Evolutionary conservation across 1,140 invertebrate genomes (phyloP), one percentile per base, ranked within the genome.

Genomic region (Eubasilissa regina): DNA sequence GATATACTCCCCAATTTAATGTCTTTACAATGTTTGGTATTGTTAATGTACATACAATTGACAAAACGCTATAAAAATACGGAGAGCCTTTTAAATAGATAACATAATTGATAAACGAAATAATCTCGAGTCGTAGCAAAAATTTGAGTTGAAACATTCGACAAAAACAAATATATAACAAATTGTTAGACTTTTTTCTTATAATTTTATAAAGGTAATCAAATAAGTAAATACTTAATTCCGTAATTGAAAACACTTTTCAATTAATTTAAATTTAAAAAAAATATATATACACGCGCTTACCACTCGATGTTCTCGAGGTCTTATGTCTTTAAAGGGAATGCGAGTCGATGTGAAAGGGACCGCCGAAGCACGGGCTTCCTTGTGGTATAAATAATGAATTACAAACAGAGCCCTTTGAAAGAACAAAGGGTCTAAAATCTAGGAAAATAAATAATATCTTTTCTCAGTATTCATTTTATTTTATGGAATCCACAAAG

Each of bases 361-460:
- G n/a, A n/a, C n/a, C n/a, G 25, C 35, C 25, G 25, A 25, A 64
- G 55, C 17, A 21, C 25, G 25, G 25, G 19, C 35, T 64, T 64
- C 25, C 60, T 62, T 25, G 60, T 8, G 11, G 60, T 43, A 25
- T 64, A 64, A 64, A 64, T 64, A 64, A 64, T 64, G 60, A 64
- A 64, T 64, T 25, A 43, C 25, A 64, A 64, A 64, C 60, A 64
- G 60, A 64, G 35, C 19, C 25, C 9, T 35, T 35, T 35, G 25
- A 10, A 1, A 64, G 60, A 64, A 64, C 60, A 64, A 64, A 64
- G 60, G 60, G 35, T 58, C 55, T 58, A 11, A 15, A 58, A 58
- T 25, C 60, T 35, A 64, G 60, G 35, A 43, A 35, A 13, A 62
- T 62, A 64, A 64, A 64, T 58, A 58, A 19, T 58, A 21, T 35